Evolutionary conservation across 2,888 invertebrate species (phyloP).

Genomic region (Cenopis cana): DNA sequence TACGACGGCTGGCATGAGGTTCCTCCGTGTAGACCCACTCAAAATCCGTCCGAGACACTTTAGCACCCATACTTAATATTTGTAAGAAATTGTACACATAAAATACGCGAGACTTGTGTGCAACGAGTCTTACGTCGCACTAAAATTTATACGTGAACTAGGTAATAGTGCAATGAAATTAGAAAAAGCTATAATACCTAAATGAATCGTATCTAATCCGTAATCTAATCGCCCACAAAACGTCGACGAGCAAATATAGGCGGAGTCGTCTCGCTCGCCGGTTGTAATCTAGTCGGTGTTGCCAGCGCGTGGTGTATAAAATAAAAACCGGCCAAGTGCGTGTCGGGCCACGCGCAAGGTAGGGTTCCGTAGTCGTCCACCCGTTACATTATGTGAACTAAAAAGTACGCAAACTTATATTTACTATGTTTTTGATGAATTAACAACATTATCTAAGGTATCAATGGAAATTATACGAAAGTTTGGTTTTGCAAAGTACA

Average conservation of each 20-base stretch:
- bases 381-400: no score
- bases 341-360: no score
- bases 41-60: slow-evolving; percentile 96
- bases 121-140: slow-evolving; percentile 5
- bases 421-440: no score
- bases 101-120: neutral
- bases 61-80: slow-evolving; percentile 92
- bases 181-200: slow-evolving; percentile 9
- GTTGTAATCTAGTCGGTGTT: slow-evolving; percentile 15
- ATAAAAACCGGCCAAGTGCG: no score
- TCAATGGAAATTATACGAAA: no score
- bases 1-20: slow-evolving; percentile 97
- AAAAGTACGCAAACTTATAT: no score
- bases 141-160: slow-evolving; percentile 29
- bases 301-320: slow-evolving; percentile 5
- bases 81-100: slow-evolving; percentile 3
- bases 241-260: neutral
- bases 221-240: no score
- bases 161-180: slow-evolving; percentile 18
- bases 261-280: slow-evolving; percentile 5
- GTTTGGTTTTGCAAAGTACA: no score
- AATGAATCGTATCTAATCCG: slow-evolving; percentile 35
- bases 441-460: no score
- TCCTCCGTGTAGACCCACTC: slow-evolving; percentile 99
- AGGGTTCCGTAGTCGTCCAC: no score